These are phyloP conservation scores for Istiophorus platypterus DNA, from an alignment of 2,113 vertebrate genomes.

Conservation along the genomic window DNA sequence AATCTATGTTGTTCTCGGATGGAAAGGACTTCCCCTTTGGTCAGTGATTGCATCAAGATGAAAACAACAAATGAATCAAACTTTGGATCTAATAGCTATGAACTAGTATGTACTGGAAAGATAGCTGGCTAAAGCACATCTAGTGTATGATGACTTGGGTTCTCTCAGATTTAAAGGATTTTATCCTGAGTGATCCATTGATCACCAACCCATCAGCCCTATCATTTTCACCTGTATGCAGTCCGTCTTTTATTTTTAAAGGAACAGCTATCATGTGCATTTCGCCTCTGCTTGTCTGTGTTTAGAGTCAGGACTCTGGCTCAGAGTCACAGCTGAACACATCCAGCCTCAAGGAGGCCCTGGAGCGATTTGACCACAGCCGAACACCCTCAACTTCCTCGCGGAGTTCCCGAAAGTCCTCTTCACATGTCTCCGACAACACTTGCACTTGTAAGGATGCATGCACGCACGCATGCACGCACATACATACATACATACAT, in stretches of 20 bases:
- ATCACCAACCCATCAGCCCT: not conserved
- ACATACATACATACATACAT: too few species aligned
- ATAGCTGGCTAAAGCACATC: not conserved
- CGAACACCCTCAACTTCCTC: slow-evolving; percentile 94
- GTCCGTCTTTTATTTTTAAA: not conserved
- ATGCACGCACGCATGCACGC: not conserved
- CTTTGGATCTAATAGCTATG: not conserved
- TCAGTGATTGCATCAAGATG: not conserved
- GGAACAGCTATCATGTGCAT: not conserved
- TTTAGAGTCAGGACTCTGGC: slow-evolving; percentile 92
- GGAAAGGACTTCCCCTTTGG: not conserved
- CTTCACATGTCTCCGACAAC: slow-evolving; percentile 94
- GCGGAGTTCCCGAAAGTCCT: slow-evolving; percentile 93
- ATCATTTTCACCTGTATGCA: not conserved
- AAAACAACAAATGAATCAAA: not conserved
- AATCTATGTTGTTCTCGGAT: not conserved
- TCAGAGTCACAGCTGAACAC: slow-evolving; percentile 95
- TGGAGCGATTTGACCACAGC: slow-evolving; percentile 95
- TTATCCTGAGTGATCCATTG: not conserved
- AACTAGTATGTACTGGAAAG: not conserved
- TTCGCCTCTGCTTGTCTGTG: slow-evolving; percentile 10
- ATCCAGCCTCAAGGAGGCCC: slow-evolving; percentile 95
- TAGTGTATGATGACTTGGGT: not conserved
- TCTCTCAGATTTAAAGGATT: not conserved
- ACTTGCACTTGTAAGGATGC: slow-evolving; percentile 88